phyloP scores from a whole-genome alignment of 2,797 vertebrate genomes.

The Eulemur coronatus region DNA sequence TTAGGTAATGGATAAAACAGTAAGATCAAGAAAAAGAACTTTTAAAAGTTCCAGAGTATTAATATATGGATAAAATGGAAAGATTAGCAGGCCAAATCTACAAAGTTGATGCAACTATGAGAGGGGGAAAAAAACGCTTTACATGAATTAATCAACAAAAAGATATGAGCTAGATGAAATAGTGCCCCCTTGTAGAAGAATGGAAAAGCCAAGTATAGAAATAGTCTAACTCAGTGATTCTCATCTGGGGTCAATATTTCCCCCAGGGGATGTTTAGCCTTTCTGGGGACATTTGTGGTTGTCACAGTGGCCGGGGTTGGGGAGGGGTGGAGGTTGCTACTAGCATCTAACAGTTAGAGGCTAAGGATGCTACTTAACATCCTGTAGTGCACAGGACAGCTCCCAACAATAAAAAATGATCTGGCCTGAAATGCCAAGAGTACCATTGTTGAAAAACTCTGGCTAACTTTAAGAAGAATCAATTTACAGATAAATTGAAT shows the following conservation, averaged over 20 bases:
- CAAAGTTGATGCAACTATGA: neutral
- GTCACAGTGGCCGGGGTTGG: neutral
- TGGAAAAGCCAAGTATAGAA: slow-evolving; percentile 31
- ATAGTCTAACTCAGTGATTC: neutral
- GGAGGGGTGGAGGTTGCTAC: neutral
- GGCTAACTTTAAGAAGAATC: slow-evolving; percentile 14
- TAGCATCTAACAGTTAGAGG: neutral
- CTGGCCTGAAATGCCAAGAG: neutral
- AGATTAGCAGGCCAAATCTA: slow-evolving; percentile 14
- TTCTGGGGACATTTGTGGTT: neutral
- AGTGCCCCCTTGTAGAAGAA: slow-evolving; percentile 18
- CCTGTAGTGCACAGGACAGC: neutral
- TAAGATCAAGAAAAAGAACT: slow-evolving; percentile 13
- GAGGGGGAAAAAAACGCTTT: neutral
- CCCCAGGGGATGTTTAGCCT: neutral
- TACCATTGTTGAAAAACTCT: neutral
- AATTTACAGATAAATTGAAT: neutral
- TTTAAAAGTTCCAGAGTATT: slow-evolving; percentile 12
- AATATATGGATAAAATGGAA: neutral
- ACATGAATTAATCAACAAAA: slow-evolving; percentile 22
- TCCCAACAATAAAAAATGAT: neutral
- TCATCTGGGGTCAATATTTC: neutral
- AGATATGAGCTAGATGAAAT: slow-evolving; percentile 10
- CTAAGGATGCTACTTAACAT: neutral
- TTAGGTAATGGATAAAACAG: neutral